Base-by-base conservation (phyloP, 2,113 vertebrate species). In the Riparia riparia region DNA sequence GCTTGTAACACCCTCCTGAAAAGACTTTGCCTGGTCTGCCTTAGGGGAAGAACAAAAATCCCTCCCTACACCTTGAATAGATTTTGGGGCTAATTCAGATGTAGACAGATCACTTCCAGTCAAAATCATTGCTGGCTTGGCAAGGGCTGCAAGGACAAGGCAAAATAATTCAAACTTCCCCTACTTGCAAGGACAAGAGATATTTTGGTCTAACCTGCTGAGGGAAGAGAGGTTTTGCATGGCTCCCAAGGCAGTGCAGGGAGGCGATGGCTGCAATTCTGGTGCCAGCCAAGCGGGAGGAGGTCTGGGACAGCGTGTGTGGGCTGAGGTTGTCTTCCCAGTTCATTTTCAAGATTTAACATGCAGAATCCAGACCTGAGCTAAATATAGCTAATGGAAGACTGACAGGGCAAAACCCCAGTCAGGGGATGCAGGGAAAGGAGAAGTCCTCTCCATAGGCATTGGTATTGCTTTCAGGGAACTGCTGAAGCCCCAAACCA, bases 401-500 rank as follows among this genome's bases (percentile, higher is more conserved):
- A 13, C 45, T 79, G 61, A 5, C 39, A 44, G 29, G 44, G 6
- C 51, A 51, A 74, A 77, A 44, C 1, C 28, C 9, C 41, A 16
- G 6, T 7, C 44, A 44, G 17, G 7, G 14, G 9, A 26, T 3
- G 7, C n/a, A 28, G 45, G 42, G 34, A 58, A 28, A 22, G 13
- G 7, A 63, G 14, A 65, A 41, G 3, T 65, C 22, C 24, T 6
- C 28, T 81, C 41, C n/a, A 19, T 0, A 0, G 6, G 10, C 39
- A 69, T 20, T 56, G 10, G 5, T 61, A 14, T 14, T 80, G 24
- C 41, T 90, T 44, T 82, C 51, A 28, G 41, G 31, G 18, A 51
- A 54, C 4, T 44, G 53, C 32, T 81, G 71, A 61, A 61, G 17
- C 7, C 54, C 21, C 41, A 57, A 2, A 32, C 17, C 3, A n/a